These are phyloP conservation scores for Diaphora mendica DNA, from an alignment of 2,888 invertebrate species.

Conservation along the genomic window DNA sequence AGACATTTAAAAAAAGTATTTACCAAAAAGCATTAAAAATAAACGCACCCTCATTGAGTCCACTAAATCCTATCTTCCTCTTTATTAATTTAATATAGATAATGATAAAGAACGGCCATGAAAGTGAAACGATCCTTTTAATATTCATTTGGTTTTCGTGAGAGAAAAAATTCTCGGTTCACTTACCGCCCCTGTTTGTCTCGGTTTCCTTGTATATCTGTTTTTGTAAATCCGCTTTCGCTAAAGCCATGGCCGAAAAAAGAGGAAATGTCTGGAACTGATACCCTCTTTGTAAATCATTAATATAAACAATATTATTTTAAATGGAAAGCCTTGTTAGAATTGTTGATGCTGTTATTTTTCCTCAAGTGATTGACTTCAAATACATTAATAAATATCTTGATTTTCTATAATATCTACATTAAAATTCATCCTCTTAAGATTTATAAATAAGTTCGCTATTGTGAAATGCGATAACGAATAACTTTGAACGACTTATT, in stretches of 20 bases:
- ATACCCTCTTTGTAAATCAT: conserved; percentile 65
- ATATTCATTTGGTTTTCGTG: conserved; percentile 67
- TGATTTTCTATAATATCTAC: not conserved
- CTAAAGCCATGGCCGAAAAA: conserved; percentile 59
- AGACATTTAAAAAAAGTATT: not conserved
- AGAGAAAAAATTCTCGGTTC: conserved; percentile 60
- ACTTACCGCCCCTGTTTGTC: conserved; percentile 65
- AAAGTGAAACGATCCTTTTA: conserved; percentile 66
- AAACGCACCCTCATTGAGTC: not conserved
- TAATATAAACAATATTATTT: conserved; percentile 61
- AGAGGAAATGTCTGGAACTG: conserved; percentile 55
- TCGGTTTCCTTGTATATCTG: conserved; percentile 67
- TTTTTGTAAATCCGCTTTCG: conserved; percentile 67
- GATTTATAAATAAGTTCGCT: not conserved
- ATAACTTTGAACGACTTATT: not conserved
- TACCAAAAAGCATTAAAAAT: not conserved
- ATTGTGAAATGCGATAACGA: not conserved
- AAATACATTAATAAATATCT: not conserved
- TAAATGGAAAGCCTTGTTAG: conserved; percentile 51
- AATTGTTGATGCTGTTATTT: not conserved
- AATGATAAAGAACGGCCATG: conserved; percentile 61
- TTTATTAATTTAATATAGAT: conserved; percentile 63
- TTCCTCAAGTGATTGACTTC: not conserved
- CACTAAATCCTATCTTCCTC: conserved; percentile 13
- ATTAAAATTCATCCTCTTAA: not conserved